phyloP scores from a whole-genome alignment of 2,888 invertebrate species.

The Heliconius hortense region DNA sequence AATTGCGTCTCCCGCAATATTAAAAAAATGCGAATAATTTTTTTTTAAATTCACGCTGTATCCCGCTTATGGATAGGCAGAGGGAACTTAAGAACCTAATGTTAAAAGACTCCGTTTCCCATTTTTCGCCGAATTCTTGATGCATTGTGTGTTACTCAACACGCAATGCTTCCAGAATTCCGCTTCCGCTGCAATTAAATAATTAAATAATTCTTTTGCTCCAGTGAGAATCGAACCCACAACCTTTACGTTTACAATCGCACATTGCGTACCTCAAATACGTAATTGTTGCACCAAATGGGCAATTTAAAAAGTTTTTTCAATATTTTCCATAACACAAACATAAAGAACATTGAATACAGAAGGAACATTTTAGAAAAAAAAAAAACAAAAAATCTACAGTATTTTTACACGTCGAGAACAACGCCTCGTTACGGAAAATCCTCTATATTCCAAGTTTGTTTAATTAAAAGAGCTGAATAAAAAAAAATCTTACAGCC shows the following conservation, averaged over 20 bases:
- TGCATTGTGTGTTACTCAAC: not conserved
- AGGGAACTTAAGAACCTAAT: not conserved
- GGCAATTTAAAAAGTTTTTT: no score
- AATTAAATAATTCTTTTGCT: no score
- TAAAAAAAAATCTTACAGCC: constrained; percentile 69
- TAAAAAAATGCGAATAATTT: not conserved
- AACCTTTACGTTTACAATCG: no score
- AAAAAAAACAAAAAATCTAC: constrained; percentile 33
- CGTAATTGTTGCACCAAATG: no score
- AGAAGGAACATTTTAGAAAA: no score
- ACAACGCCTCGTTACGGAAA: constrained; percentile 65
- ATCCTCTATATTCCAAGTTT: constrained; percentile 62
- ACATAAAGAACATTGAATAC: not conserved
- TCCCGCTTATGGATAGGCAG: not conserved
- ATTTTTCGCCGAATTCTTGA: not conserved
- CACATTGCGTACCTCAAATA: no score
- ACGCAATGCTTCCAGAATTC: no score
- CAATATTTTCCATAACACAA: not conserved
- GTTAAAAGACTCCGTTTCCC: not conserved
- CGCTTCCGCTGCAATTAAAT: no score
- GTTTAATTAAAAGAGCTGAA: constrained; percentile 80
- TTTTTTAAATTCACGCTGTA: not conserved
- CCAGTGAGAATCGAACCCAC: not conserved
- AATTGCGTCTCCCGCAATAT: no score
- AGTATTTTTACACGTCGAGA: constrained; percentile 51